Base-by-base conservation (phyloP, 2,113 vertebrate species). In the Poecile atricapillus region DNA sequence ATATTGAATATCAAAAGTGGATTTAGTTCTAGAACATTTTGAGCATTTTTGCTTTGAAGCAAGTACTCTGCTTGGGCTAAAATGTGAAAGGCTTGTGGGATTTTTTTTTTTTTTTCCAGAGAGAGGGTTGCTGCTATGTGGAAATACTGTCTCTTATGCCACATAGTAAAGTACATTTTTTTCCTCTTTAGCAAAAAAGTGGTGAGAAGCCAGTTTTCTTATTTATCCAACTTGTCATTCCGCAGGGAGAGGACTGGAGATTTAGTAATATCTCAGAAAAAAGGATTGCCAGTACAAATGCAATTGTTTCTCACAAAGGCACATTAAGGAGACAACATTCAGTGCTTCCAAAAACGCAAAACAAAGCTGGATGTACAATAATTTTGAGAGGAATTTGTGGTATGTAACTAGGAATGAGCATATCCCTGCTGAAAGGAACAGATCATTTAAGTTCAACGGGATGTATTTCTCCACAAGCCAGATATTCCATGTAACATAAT, bases 161-260 rank as follows among this genome's bases (percentile, higher is more conserved):
- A 95, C 94, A 95, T 88, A 92, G 55, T 85, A 86, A 93, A 94
- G 68, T 50, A 74, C 58, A 79, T 84, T 91, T 93, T 94, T 95
- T 85, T 37, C 73, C 68, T 92, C 93, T 88, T 95, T 81, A 92
- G 79, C 90, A 93, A 94, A 94, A 37, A 71, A 47, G 73, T 78
- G 62, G 49, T 94, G 49, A 91, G 64, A 81, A 92, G 89, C 85
- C 95, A 95, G 68, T 22, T 93, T 70, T 63, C 56, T 87, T 94
- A 87, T 83, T 96, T 95, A 75, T 93, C 60, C 90, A 90, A 20
- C 49, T 90, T 86, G 56, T 92, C n/a, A 55, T 93, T 82, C 88
- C 88, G 52, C 58, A 43, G 90, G 88, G 88, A 90, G 73, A 90
- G 21, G 22, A 78, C 28, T 92, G 68, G 60, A 58, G 88, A 60